Conservation (phyloP, 2,797 vertebrate species). For the Enteromius mattozi region DNA sequence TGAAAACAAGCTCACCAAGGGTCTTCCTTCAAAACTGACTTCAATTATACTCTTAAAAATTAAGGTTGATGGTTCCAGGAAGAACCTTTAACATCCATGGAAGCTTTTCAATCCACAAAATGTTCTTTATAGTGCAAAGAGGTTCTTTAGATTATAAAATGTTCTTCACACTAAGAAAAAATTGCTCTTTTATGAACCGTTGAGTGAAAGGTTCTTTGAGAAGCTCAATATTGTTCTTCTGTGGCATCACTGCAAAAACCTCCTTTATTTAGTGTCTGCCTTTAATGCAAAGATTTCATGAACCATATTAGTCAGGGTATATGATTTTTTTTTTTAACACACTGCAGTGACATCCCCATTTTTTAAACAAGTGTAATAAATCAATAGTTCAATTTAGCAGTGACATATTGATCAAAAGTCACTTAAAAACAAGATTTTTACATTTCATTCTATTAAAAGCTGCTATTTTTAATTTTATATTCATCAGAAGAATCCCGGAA, state of each 20-base stretch:
- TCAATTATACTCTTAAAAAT: background rate
- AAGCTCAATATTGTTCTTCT: background rate
- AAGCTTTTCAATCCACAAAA: background rate
- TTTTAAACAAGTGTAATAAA: background rate
- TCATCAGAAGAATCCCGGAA: background rate
- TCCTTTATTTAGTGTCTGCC: background rate
- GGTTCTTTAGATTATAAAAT: background rate
- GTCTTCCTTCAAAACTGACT: background rate
- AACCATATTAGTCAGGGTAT: background rate
- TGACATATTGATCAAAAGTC: background rate
- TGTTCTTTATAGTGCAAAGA: background rate
- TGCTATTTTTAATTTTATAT: background rate
- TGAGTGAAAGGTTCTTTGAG: background rate
- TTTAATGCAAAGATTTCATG: background rate
- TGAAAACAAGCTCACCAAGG: background rate
- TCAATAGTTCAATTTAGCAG: background rate
- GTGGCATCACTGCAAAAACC: background rate
- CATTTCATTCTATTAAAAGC: background rate
- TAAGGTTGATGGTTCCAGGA: background rate
- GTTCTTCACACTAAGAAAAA: background rate
- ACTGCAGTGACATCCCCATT: background rate
- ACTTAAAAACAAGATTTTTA: background rate
- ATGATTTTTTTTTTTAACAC: background rate
- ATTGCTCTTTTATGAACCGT: background rate
- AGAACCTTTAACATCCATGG: background rate